A percentile compares a stretch with the other conserved stretches of the same genome.
Conservation (phyloP, 2,113 vertebrate genomes). For the Xenopus laevis region DNA sequence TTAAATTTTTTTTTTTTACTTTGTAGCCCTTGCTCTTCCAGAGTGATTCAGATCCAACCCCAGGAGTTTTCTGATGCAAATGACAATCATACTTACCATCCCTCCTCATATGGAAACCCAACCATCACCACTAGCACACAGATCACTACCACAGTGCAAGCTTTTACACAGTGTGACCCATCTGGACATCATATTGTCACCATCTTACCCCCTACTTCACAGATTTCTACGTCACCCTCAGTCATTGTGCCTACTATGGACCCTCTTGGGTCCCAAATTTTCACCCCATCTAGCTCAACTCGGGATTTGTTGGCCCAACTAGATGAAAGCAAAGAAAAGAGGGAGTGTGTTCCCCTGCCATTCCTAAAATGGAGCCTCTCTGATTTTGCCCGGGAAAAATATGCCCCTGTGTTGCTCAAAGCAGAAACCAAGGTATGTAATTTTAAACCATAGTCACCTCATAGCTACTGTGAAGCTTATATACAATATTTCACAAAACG, state of each 20-base stretch:
- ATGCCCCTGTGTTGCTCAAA: constrained; percentile 85
- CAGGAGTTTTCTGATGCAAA: constrained; percentile 77
- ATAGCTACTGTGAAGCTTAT: not conserved
- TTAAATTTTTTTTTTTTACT: not conserved
- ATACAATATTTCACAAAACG: not conserved
- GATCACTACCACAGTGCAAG: constrained; percentile 92
- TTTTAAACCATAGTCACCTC: not conserved
- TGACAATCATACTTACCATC: constrained; percentile 63
- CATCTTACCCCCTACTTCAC: constrained; percentile 86
- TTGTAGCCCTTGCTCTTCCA: constrained; percentile 82
- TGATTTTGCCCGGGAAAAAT: constrained; percentile 82
- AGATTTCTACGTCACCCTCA: constrained; percentile 80
- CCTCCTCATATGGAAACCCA: constrained; percentile 60
- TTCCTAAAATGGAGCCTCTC: constrained; percentile 87
- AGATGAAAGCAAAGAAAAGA: constrained; percentile 72
- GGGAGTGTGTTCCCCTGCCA: constrained; percentile 75
- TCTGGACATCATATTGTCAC: constrained; percentile 90
- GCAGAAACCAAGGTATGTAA: constrained; percentile 79
- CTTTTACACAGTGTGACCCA: constrained; percentile 88
- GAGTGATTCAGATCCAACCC: constrained; percentile 87
- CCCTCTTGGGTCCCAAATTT: constrained; percentile 83
- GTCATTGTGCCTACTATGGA: constrained; percentile 68
- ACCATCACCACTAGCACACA: constrained; percentile 83
- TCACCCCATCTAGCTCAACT: constrained; percentile 86
- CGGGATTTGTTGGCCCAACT: constrained; percentile 86